Conservation (phyloP, 2,113 vertebrate species). For the Oryzias woworae region DNA sequence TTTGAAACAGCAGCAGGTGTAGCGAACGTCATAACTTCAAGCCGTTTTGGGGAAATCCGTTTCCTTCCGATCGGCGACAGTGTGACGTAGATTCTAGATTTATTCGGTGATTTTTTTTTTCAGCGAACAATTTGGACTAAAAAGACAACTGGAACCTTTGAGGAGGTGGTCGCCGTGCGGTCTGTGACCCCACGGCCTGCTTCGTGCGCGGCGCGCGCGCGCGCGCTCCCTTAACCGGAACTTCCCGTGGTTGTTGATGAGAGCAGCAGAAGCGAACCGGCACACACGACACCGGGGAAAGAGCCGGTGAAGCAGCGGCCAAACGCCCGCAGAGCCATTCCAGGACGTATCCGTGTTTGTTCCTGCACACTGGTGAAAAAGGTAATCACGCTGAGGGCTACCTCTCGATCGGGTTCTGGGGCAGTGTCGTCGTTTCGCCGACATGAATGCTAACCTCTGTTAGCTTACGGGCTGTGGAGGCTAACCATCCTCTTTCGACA, state of each 20-base stretch:
- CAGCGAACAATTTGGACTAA: no score
- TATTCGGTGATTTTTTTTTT: no score
- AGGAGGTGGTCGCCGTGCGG: no score
- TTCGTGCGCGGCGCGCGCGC: not conserved
- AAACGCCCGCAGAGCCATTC: conserved; percentile 1
- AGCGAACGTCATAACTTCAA: no score
- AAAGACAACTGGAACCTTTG: no score
- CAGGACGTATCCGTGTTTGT: conserved; percentile 12
- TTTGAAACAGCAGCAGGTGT: no score
- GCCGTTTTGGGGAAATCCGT: no score
- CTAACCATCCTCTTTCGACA: no score
- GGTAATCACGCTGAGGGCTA: conserved; percentile 1
- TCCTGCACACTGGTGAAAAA: not conserved
- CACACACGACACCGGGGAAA: conserved; percentile 31
- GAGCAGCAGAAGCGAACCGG: conserved; percentile 51
- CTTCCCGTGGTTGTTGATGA: conserved; percentile 33
- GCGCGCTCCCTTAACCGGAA: conserved; percentile 56
- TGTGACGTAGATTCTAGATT: no score
- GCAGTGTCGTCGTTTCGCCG: fast-evolving
- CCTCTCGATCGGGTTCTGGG: fast-evolving
- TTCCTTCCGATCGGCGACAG: no score
- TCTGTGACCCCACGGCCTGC: no score
- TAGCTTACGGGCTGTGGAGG: no score
- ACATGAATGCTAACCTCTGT: not conserved
- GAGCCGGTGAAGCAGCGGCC: conserved; percentile 23